A percentile compares a stretch with the other conserved stretches of the same genome.
These are phyloP conservation scores for Anser brachyrhynchus DNA, from an alignment of 2,113 vertebrate genomes.

Conservation along the genomic window DNA sequence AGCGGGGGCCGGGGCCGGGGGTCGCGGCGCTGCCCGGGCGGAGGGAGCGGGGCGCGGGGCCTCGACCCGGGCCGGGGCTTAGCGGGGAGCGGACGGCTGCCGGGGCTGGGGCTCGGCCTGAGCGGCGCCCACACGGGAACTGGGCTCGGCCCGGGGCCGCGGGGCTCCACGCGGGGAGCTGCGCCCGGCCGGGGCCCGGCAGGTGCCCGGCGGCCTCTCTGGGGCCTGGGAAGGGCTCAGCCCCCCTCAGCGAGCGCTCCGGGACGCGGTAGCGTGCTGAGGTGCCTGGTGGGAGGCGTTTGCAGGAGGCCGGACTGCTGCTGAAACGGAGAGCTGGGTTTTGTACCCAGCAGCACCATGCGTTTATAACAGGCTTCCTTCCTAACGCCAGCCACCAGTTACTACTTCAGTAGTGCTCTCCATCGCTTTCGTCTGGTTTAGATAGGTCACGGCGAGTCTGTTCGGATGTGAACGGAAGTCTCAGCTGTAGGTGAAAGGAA, in stretches of 20 bases:
- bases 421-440: background rate
- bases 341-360: background rate
- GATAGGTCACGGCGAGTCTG: background rate
- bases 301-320: background rate
- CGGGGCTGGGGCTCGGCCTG: background rate
- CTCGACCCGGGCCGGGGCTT: background rate
- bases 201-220: background rate
- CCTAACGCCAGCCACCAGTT: fast-evolving
- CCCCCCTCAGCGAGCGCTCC: background rate
- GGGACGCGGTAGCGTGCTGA: fast-evolving
- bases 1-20: background rate
- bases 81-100: background rate
- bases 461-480: background rate
- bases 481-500: slow-evolving; percentile 9
- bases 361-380: background rate
- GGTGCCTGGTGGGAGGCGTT: too few relatives aligned
- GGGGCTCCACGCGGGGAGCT: too few relatives aligned
- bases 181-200: too few relatives aligned
- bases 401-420: background rate
- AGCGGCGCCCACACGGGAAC: too few relatives aligned
- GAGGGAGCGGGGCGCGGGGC: background rate
- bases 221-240: background rate
- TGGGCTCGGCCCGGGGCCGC: too few relatives aligned
- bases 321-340: fast-evolving
- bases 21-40: background rate